A percentile compares a stretch with the other conserved stretches of the same genome.
Evolutionary conservation across 2,888 invertebrate species (phyloP).

Genomic region (Mimumesa dahlbomi): DNA sequence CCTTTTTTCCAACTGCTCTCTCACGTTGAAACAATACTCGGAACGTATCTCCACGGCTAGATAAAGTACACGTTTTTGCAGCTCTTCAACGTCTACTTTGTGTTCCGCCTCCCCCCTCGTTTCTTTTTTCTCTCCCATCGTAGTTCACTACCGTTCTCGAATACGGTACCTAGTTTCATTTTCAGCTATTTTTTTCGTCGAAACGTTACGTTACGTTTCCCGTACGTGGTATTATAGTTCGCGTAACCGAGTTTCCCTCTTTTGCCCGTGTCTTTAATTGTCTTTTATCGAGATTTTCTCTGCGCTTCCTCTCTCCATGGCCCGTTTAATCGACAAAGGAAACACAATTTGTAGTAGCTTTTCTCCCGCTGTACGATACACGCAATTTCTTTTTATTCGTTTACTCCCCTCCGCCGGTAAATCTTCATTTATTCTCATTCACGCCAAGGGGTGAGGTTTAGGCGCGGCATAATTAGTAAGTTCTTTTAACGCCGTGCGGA

Average conservation of each 20-base stretch:
- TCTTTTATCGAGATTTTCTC: not conserved
- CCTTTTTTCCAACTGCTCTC: not conserved
- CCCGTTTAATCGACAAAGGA: conserved; percentile 22
- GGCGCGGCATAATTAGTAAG: conserved; percentile 41
- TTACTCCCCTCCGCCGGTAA: conserved; percentile 1
- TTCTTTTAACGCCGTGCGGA: conserved; percentile 31
- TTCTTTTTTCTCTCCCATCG: not conserved
- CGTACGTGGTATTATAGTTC: no score
- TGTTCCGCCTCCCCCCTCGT: no score
- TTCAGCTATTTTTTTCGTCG: no score
- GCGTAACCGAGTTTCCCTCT: not conserved
- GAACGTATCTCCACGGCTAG: conserved; percentile 22
- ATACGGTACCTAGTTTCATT: no score
- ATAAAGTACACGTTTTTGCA: conserved; percentile 34
- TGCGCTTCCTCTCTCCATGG: not conserved
- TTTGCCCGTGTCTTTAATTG: not conserved
- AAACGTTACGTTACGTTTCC: no score
- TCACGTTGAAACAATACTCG: conserved; percentile 43
- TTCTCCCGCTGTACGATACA: not conserved
- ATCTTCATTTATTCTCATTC: conserved; percentile 38
- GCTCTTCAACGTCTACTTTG: conserved; percentile 12
- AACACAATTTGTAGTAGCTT: conserved; percentile 11
- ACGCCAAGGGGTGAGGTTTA: conserved; percentile 12
- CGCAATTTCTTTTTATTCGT: conserved; percentile 12
- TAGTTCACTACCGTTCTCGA: not conserved